Base-by-base conservation (phyloP, 2,113 vertebrate genomes). In the Glaucidium brasilianum region DNA sequence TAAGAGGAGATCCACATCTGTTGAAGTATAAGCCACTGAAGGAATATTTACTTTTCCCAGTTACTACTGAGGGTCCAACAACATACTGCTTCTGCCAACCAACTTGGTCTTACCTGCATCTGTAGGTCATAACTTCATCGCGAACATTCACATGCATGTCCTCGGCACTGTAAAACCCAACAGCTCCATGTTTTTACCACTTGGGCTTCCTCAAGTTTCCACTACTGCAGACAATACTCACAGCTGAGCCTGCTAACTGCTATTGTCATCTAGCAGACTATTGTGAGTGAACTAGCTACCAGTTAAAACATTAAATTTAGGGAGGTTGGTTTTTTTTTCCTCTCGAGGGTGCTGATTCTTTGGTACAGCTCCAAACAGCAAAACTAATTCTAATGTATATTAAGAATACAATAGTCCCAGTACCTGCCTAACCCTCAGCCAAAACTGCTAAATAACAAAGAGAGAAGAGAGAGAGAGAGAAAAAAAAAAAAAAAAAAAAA, bases 401-500 rank as follows among this genome's bases (percentile, higher is more conserved):
- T 50, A 73, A 45, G 25, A n/a, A 49, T 43, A 45, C 6, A 35
- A 15, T 56, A 81, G 30, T 35, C 15, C 22, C 13, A 35, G 53
- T 34, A 55, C 7, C 12, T 3, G 3, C 21, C 19, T 82, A 86
- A 58, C 10, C 22, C 34, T n/a, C 59, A 58, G 22, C 30, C 11
- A 85, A 85, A 72, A 7, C 39, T 60, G 12, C 7, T 45, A 50
- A 22, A 21, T 1, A 49, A 3, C 7, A 60, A 41, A 68, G 16
- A 0, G 23, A 53, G 71, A 17, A 34, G 25, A 12, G 0, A 2
- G n/a, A n/a, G n/a, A n/a, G n/a, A n/a, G n/a, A n/a, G n/a, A 34
- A 10, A 0, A 2, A 43, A 43, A 43, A 43, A 43, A 43, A 43
- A 43, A 34, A 10, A 0, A 2, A 43, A 43, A 34, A 10, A 0